These are phyloP conservation scores for Acrocephalus scirpaceus DNA, from an alignment of 2,797 vertebrate genomes.

Conservation along the genomic window DNA sequence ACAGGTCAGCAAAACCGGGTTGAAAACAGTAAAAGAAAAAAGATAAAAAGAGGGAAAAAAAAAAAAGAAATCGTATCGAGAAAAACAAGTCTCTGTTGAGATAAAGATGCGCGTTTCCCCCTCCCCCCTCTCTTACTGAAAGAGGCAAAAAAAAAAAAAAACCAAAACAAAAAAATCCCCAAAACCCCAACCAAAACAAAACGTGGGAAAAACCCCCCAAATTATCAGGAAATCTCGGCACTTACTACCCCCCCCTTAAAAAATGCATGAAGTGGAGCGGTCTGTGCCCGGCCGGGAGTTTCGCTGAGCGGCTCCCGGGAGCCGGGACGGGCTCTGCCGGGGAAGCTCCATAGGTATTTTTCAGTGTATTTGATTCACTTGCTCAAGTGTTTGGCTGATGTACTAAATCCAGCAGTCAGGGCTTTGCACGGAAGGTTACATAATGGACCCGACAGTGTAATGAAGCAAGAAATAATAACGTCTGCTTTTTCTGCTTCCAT, in stretches of 20 bases:
- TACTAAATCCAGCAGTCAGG: slow-evolving; percentile 28
- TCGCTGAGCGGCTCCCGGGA: neutral
- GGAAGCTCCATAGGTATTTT: slow-evolving; percentile 31
- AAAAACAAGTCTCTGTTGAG: slow-evolving; percentile 36
- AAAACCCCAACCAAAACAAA: neutral
- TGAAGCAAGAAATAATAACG: slow-evolving; percentile 60
- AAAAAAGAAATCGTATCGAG: neutral
- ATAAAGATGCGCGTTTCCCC: slow-evolving; percentile 46
- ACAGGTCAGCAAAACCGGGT: slow-evolving; percentile 88
- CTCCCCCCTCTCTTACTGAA: neutral
- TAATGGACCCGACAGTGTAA: slow-evolving; percentile 64
- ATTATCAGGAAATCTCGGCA: neutral
- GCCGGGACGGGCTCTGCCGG: neutral
- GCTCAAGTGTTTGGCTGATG: slow-evolving; percentile 52
- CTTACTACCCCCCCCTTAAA: neutral
- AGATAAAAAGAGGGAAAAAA: neutral
- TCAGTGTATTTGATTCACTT: slow-evolving; percentile 50
- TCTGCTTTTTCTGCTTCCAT: slow-evolving; percentile 44
- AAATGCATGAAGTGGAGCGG: neutral
- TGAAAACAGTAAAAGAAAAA: neutral
- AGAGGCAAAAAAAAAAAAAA: neutral
- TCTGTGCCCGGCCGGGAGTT: neutral
- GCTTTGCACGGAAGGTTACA: slow-evolving; percentile 57
- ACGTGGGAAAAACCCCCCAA: no score
- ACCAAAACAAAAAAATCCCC: neutral